Conservation (phyloP, 2,113 vertebrate species). For the Petromus typicus region DNA sequence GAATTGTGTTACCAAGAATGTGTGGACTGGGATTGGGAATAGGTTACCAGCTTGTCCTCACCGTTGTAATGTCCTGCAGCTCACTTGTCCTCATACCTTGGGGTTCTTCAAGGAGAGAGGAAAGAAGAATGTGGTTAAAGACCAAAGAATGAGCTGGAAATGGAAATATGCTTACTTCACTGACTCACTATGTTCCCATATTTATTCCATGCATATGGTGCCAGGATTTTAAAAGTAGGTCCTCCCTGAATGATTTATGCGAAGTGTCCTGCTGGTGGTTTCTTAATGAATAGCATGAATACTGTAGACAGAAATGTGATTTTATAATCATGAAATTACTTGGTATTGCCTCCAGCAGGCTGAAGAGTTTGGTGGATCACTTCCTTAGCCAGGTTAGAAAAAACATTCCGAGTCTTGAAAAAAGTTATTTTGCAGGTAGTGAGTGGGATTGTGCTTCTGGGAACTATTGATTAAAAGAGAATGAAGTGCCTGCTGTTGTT, state of each 20-base stretch:
- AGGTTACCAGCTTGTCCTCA: not conserved
- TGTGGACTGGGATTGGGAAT: not conserved
- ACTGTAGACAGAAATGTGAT: not conserved
- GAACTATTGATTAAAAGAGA: constrained; percentile 44
- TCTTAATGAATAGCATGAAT: constrained; percentile 58
- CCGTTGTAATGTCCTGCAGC: rapidly evolving
- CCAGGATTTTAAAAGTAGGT: constrained; percentile 57
- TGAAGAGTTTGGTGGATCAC: not conserved
- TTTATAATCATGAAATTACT: not conserved
- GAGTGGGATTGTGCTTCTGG: not conserved
- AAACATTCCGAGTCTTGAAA: not conserved
- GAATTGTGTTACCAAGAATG: constrained; percentile 27
- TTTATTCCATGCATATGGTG: not conserved
- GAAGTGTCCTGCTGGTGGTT: not conserved
- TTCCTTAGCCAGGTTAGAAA: not conserved
- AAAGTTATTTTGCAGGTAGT: not conserved
- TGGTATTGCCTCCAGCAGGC: not conserved
- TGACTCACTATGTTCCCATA: not conserved
- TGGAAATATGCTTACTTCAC: not conserved
- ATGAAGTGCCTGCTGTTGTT: not conserved
- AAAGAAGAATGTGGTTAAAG: constrained; percentile 58
- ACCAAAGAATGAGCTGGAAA: constrained; percentile 2
- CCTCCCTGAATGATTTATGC: not conserved
- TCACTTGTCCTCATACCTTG: not conserved
- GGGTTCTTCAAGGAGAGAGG: constrained; percentile 62